Percentiles rank a stretch among this genome's conserved stretches.
These are phyloP conservation scores for Pan troglodytes DNA, from an alignment of 2,113 vertebrate genomes.

Conservation along the genomic window DNA sequence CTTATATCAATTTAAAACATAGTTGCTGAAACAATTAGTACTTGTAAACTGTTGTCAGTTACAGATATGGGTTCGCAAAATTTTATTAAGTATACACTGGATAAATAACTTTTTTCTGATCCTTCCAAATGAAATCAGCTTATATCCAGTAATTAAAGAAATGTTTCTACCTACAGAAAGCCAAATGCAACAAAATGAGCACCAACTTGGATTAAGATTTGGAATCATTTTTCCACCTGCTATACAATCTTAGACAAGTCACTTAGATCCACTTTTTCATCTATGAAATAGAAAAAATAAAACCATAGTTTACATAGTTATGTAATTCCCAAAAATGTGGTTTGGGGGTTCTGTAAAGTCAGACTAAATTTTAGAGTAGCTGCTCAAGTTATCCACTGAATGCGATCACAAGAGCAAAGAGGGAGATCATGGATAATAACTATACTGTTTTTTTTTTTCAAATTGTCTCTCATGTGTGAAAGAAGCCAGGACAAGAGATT, in stretches of 20 bases:
- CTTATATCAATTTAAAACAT: neutral
- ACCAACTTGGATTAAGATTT: neutral
- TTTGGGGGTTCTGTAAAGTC: neutral
- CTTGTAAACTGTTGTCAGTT: neutral
- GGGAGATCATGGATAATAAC: neutral
- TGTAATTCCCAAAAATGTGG: neutral
- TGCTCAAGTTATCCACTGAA: neutral
- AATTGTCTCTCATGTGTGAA: neutral
- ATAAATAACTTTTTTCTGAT: neutral
- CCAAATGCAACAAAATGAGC: neutral
- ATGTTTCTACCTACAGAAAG: neutral
- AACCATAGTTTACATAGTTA: neutral
- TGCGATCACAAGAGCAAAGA: neutral
- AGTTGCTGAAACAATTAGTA: neutral
- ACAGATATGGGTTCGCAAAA: neutral
- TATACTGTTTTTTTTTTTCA: neutral
- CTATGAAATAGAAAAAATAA: neutral
- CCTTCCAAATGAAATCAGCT: conserved; percentile 36
- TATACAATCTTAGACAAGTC: neutral
- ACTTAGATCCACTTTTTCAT: neutral
- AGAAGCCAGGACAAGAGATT: neutral
- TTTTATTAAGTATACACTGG: neutral
- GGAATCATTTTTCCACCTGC: neutral
- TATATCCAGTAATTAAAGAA: neutral
- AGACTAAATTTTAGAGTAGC: neutral